Evolutionary conservation across 2,797 vertebrate species (phyloP).

Genomic region (Sylvilagus floridanus): DNA sequence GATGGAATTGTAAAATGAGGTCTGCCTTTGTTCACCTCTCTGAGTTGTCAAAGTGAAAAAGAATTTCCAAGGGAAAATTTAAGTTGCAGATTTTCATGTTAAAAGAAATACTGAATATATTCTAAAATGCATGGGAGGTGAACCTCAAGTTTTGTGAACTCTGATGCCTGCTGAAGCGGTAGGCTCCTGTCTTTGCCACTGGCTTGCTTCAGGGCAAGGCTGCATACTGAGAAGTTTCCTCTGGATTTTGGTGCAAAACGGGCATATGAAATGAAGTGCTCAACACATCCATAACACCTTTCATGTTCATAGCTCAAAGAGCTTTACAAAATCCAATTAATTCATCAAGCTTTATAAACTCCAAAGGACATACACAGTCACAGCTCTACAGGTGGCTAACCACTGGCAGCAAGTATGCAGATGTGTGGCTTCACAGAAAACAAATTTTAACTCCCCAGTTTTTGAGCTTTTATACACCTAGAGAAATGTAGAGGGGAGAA

Average conservation of each 20-base stretch:
- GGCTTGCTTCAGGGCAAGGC: constrained; percentile 25
- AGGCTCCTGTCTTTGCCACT: constrained; percentile 28
- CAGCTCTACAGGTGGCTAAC: background rate
- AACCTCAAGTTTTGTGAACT: background rate
- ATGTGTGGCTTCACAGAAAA: background rate
- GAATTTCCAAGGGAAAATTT: background rate
- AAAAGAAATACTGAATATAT: background rate
- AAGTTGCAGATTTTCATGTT: constrained; percentile 2
- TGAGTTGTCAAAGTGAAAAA: constrained; percentile 17
- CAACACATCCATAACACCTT: constrained; percentile 37
- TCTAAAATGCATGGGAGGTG: background rate
- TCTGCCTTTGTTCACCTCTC: background rate
- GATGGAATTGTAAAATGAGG: background rate
- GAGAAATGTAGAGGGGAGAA: background rate
- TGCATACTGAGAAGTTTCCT: background rate
- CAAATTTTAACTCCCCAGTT: background rate
- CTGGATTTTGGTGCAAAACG: background rate
- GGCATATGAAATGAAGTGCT: constrained; percentile 46
- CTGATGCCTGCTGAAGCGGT: background rate
- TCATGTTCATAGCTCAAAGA: constrained; percentile 56
- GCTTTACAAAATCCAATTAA: constrained; percentile 62
- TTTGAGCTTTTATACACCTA: background rate
- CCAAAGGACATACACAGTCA: constrained; percentile 31
- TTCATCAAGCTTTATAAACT: constrained; percentile 55
- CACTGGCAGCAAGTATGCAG: background rate